These are phyloP conservation scores for Epizoanthus rinbou DNA, from an alignment of 92 coral and sea anemone species.

Conservation along the genomic window DNA sequence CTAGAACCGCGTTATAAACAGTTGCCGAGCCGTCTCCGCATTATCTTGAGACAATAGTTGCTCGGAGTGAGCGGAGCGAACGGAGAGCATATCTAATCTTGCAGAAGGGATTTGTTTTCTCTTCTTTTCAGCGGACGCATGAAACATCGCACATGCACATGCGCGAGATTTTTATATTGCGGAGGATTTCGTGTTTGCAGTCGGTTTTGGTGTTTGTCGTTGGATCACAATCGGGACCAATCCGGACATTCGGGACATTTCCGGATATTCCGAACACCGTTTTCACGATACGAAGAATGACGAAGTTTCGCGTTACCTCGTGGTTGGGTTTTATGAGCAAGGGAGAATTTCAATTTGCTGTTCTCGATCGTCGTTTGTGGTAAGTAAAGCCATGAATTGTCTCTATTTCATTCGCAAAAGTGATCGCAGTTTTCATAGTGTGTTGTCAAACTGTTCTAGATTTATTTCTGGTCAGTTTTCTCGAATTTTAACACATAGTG, in stretches of 20 bases:
- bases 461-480: conserved; percentile 41
- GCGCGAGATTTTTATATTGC: too few species aligned
- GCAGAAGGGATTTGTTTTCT: too few species aligned
- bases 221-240: conserved; percentile 26
- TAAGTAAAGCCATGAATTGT: conserved; percentile 38
- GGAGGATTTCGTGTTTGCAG: not conserved
- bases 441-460: conserved; percentile 43
- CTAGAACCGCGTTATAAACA: too few species aligned
- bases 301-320: conserved; percentile 25
- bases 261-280: too few species aligned
- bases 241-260: conserved; percentile 34
- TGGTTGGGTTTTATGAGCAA: conserved; percentile 32
- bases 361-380: conserved; percentile 29
- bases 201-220: conserved; percentile 10
- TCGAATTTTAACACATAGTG: conserved; percentile 43
- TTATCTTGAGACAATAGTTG: too few species aligned
- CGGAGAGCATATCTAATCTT: too few species aligned
- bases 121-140: too few species aligned
- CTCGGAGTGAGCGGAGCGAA: too few species aligned
- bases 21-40: too few species aligned
- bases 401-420: conserved; percentile 38
- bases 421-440: conserved; percentile 41
- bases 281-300: too few species aligned
- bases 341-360: not conserved
- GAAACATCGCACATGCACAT: too few species aligned